Percentiles rank a stretch among this genome's conserved stretches.
Conservation (phyloP, 2,888 invertebrate genomes). For the Esperia sulphurella region DNA sequence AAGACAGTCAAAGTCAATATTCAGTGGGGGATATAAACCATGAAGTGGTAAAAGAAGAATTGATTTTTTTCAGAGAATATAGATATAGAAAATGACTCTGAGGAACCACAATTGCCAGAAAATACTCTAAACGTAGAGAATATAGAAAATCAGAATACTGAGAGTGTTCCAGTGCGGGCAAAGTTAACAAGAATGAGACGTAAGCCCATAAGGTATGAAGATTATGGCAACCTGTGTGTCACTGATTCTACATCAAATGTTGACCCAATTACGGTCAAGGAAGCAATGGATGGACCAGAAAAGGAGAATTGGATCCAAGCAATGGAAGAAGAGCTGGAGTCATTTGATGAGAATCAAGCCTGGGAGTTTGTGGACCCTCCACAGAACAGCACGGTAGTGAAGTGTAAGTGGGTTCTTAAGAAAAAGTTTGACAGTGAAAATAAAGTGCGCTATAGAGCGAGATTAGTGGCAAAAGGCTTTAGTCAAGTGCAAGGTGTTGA, state of each 20-base stretch:
- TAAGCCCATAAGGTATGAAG: conserved; percentile 10
- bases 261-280: not conserved
- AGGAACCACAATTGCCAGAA: too few relatives aligned
- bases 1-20: not conserved
- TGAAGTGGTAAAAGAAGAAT: not conserved
- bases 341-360: conserved; percentile 10
- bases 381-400: conserved; percentile 5
- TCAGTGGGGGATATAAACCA: not conserved
- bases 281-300: conserved; percentile 9
- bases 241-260: not conserved
- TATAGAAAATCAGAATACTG: not conserved
- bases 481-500: conserved; percentile 10
- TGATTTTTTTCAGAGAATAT: not conserved
- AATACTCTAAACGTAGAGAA: too few relatives aligned
- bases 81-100: not conserved
- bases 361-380: conserved; percentile 8
- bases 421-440: conserved; percentile 10
- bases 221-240: conserved; percentile 8
- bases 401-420: conserved; percentile 13
- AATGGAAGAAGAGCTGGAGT: conserved; percentile 9
- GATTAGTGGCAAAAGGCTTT: conserved; percentile 13
- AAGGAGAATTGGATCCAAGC: conserved; percentile 8
- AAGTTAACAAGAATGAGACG: not conserved
- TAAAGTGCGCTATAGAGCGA: conserved; percentile 7
- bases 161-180: not conserved